Percentiles rank a stretch among this genome's conserved stretches.
phyloP scores from a whole-genome alignment of 2,888 invertebrate genomes.

The Acrobasis repandana region DNA sequence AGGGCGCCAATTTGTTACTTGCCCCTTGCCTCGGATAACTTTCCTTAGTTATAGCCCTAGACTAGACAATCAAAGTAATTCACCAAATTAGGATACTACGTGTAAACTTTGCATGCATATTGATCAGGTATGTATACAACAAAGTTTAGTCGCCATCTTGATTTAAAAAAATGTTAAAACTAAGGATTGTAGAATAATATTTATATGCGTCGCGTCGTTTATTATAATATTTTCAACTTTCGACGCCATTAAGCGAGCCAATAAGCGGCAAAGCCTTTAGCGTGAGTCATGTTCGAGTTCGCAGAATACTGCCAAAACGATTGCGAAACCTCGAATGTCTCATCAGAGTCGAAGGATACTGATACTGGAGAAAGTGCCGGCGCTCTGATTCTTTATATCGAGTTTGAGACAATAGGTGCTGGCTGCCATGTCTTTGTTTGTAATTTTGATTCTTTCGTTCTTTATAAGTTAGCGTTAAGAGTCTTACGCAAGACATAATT shows the following conservation, averaged over 20 bases:
- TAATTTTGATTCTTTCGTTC: not conserved
- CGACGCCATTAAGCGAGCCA: not conserved
- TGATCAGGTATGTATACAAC: too few species aligned
- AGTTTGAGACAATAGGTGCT: not conserved
- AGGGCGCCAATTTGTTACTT: too few species aligned
- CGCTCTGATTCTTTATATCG: slow-evolving; percentile 8
- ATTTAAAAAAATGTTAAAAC: too few species aligned
- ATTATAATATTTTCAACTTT: not conserved
- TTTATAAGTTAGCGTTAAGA: not conserved
- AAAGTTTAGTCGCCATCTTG: too few species aligned
- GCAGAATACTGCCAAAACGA: slow-evolving; percentile 15
- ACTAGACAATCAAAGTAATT: too few species aligned
- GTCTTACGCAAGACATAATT: too few species aligned
- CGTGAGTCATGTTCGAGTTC: slow-evolving; percentile 13
- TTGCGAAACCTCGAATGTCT: slow-evolving; percentile 13
- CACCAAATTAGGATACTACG: too few species aligned
- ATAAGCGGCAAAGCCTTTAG: not conserved
- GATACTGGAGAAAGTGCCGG: slow-evolving; percentile 11
- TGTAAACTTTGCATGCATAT: too few species aligned
- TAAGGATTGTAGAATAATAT: too few species aligned
- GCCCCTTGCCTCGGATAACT: too few species aligned
- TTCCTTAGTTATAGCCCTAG: too few species aligned
- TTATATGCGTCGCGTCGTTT: too few species aligned
- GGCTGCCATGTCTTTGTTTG: not conserved
- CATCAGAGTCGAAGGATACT: slow-evolving; percentile 14